A percentile compares a stretch with the other conserved stretches of the same genome.
phyloP scores from a whole-genome alignment of 2,113 vertebrate genomes.

The Hassar affinis region DNA sequence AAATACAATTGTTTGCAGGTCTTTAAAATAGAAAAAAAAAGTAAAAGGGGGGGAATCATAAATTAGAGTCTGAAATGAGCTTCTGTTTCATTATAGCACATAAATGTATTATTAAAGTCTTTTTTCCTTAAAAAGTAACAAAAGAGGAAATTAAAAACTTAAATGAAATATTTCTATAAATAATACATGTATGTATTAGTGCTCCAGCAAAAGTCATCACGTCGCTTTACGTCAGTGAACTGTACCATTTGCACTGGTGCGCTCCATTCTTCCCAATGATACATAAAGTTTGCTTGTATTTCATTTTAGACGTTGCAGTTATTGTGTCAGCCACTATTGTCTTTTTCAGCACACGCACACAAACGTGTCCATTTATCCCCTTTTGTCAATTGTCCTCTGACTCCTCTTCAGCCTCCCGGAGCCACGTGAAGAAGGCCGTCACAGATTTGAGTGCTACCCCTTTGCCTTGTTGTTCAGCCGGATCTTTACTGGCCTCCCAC shows the following conservation, averaged over 20 bases:
- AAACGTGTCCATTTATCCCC: conserved; percentile 68
- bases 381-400: conserved; percentile 92
- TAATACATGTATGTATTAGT: conserved; percentile 85
- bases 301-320: conserved; percentile 65
- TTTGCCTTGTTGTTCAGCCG: conserved; percentile 90
- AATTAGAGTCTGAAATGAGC: conserved; percentile 86
- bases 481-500: conserved; percentile 97
- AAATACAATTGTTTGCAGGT: conserved; percentile 95
- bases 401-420: conserved; percentile 97
- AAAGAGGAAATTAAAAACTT: conserved; percentile 86
- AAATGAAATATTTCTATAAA: conserved; percentile 99
- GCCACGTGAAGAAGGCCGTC: conserved; percentile 96
- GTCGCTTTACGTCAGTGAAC: conserved; percentile 73
- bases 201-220: conserved; percentile 82
- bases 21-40: conserved; percentile 80
- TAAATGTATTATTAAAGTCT: conserved; percentile 80
- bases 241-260: conserved; percentile 80
- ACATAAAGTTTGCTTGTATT: conserved; percentile 67
- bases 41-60: conserved; percentile 71
- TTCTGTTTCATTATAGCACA: conserved; percentile 59
- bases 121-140: conserved; percentile 90
- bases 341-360: conserved; percentile 82
- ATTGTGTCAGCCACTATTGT: conserved; percentile 77
- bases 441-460: conserved; percentile 96
- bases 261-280: conserved; percentile 58